phyloP scores from a whole-genome alignment of 2,113 vertebrate species.

The Ginglymostoma cirratum region DNA sequence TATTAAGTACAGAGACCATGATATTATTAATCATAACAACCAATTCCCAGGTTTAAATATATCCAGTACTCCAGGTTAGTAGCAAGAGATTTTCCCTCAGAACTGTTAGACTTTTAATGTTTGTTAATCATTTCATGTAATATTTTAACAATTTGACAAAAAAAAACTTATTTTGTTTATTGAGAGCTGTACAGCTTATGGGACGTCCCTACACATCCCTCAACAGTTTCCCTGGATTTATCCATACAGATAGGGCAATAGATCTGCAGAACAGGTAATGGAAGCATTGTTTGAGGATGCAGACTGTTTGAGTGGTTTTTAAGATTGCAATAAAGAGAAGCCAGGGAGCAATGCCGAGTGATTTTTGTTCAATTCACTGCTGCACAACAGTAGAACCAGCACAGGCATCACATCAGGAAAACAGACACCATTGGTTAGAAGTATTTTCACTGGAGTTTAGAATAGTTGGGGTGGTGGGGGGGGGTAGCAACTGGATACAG shows the following conservation, averaged over 20 bases:
- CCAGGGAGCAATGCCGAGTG: neutral
- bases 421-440: no score
- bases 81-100: neutral
- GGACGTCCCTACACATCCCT: neutral
- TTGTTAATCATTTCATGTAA: constrained; percentile 28
- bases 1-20: neutral
- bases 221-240: neutral
- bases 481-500: no score
- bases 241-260: neutral
- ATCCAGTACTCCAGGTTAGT: neutral
- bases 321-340: constrained; percentile 22
- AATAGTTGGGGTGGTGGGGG: no score
- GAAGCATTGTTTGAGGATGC: neutral
- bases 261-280: neutral
- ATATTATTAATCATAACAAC: constrained; percentile 3
- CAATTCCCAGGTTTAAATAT: neutral
- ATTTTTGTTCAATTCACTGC: neutral
- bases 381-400: neutral
- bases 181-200: neutral
- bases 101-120: constrained; percentile 13
- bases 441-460: no score
- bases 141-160: constrained; percentile 32
- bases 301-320: neutral
- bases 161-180: constrained; percentile 25
- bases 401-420: neutral